Percentiles rank a stretch among this genome's conserved stretches.
These are phyloP conservation scores for Calyptomena viridis DNA, from an alignment of 2,113 vertebrate species.

Conservation along the genomic window DNA sequence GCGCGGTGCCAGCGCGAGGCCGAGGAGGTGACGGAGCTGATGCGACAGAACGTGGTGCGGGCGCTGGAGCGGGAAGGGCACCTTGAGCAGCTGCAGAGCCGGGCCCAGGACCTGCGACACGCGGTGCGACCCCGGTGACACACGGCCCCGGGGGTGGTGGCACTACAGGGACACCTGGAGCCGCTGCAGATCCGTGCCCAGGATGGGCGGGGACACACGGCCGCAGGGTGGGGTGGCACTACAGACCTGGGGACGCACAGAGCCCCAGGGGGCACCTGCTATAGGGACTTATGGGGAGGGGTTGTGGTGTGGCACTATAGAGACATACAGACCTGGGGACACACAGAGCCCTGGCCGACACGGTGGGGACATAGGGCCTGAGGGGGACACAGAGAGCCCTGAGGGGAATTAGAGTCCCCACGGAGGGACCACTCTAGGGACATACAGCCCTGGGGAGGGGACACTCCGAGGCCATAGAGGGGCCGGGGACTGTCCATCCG, in stretches of 20 bases:
- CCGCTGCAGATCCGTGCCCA: too few species aligned
- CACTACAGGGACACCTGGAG: not conserved
- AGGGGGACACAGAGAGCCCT: fast-evolving
- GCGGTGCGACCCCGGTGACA: not conserved
- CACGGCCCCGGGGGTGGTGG: not conserved
- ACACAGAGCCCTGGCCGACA: not conserved
- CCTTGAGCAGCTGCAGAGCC: not conserved
- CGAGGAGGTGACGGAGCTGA: not conserved
- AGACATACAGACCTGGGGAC: not conserved
- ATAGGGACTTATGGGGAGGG: not conserved
- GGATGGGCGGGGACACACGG: not conserved
- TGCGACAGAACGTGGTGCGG: not conserved
- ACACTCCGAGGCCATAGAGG: fast-evolving
- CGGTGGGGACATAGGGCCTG: too few species aligned
- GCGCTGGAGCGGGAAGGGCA: not conserved
- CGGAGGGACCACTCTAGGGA: not conserved
- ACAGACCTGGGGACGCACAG: not conserved
- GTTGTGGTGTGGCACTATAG: too few species aligned
- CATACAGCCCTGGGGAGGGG: too few species aligned
- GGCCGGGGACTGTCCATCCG: not conserved
- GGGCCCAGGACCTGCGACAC: not conserved
- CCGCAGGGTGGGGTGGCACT: not conserved
- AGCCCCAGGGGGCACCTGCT: not conserved
- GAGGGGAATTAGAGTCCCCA: too few species aligned
- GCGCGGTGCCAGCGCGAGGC: not conserved